phyloP scores from a whole-genome alignment of 2,888 invertebrate genomes.

The Sycophila texana region DNA sequence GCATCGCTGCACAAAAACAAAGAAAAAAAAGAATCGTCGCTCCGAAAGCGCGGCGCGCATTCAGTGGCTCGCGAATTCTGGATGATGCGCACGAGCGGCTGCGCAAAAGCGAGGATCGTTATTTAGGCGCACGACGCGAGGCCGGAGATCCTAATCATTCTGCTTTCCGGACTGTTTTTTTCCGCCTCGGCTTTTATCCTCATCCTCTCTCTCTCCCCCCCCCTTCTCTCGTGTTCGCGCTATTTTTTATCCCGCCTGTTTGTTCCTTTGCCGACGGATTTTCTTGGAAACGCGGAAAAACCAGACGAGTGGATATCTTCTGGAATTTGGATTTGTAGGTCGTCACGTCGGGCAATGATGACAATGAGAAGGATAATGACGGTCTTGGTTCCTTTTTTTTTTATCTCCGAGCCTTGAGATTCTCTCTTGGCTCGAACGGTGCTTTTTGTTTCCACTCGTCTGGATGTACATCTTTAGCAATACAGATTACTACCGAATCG shows the following conservation, averaged over 20 bases:
- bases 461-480: too few species aligned
- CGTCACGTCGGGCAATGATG: not conserved
- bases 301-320: not conserved
- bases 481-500: constrained; percentile 16
- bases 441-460: not conserved
- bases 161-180: constrained; percentile 1
- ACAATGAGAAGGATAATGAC: not conserved
- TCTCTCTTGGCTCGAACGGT: not conserved
- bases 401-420: not conserved
- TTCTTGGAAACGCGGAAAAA: not conserved
- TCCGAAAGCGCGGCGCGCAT: too few species aligned
- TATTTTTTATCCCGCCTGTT: not conserved
- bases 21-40: not conserved
- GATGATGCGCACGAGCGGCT: not conserved
- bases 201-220: too few species aligned
- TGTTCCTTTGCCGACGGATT: not conserved
- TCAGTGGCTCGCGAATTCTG: not conserved
- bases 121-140: constrained; percentile 2
- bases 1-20: not conserved
- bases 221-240: not conserved
- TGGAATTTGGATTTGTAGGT: constrained; percentile 34
- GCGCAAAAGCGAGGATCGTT: constrained; percentile 6
- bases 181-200: constrained; percentile 20
- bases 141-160: not conserved
- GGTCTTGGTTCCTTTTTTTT: not conserved